These are phyloP conservation scores for Apis florea DNA, from an alignment of 1,140 invertebrate species.

Conservation along the genomic window DNA sequence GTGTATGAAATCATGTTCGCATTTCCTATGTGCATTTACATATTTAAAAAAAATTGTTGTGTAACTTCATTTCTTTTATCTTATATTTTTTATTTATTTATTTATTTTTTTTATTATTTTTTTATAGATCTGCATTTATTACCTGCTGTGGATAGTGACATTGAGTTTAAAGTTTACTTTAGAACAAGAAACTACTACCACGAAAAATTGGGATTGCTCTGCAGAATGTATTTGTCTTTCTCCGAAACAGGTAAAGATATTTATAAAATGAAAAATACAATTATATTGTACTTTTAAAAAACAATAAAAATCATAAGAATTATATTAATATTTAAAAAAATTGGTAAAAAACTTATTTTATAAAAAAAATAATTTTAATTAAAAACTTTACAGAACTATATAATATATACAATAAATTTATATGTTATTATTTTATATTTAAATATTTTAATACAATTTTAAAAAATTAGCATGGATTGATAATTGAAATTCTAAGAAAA, in stretches of 20 bases:
- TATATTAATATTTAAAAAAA: too few species aligned
- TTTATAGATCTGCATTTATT: conserved; percentile 72
- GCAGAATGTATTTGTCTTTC: conserved; percentile 90
- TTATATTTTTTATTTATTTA: not conserved
- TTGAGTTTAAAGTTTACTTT: conserved; percentile 62
- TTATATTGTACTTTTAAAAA: not conserved
- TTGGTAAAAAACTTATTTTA: not conserved
- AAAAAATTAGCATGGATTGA: not conserved
- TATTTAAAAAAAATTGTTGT: not conserved
- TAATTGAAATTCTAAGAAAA: not conserved
- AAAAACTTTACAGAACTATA: too few species aligned
- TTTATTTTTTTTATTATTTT: not conserved
- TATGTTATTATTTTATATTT: not conserved
- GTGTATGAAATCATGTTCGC: not conserved
- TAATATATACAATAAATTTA: not conserved
- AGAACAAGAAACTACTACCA: conserved; percentile 65
- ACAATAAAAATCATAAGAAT: not conserved
- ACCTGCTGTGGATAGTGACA: conserved; percentile 72
- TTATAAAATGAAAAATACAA: not conserved
- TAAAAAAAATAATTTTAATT: too few species aligned
- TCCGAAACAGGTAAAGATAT: conserved; percentile 85
- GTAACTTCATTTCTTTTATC: not conserved
- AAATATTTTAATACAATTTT: not conserved
- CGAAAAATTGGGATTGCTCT: conserved; percentile 80
- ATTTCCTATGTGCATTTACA: conserved; percentile 6